Evolutionary conservation across 2,888 invertebrate species (phyloP), one percentile per base, ranked within the genome.

Genomic region (Papilio demoleus): DNA sequence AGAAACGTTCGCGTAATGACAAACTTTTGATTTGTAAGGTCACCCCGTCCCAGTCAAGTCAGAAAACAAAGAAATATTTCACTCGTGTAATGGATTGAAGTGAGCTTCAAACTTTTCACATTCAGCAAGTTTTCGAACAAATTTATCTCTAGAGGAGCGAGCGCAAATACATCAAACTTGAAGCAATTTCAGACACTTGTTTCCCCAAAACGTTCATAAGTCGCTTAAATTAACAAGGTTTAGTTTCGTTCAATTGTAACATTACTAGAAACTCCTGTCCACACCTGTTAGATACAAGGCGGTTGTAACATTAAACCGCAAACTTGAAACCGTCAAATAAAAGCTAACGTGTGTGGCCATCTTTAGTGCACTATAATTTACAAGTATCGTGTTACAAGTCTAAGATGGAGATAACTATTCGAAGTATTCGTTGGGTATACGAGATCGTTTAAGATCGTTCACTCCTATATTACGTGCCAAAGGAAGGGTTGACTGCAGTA

Each of bases 11-110:
- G 75, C 75, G 79, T 83, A 82, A 88, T 88, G 84, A 82, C 79
- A 81, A 85, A 87, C 84, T 87, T 84, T 77, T 84, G 87, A 90
- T 90, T 88, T 88, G 88, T 86, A 85, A 85, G 85, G 87, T 86
- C 80, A 77, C 76, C 75, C 76, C 82, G 75, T 74, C 78, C 81
- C 82, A 79, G 80, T 80, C 80, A 79, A 88, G 85, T 80, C 87
- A 84, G 88, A 90, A 91, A 92, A 92, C 92, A 92, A 92, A 92
- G 90, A 91, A 91, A 92, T 91, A 92, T 92, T 90, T 92, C 88
- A 92, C 87, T 88, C 87, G 87, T 87, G 89, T 92, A 92, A 92
- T 92, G 90, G 92, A 92, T 92, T 91, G 92, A 90, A 92, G 91
- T 90, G 87, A 88, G 88, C 88, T 90, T 84, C 85, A 88, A 92